These are phyloP conservation scores for Catalaphyllia jardinei DNA, from an alignment of 64 coral and sea anemone genomes.

Conservation along the genomic window DNA sequence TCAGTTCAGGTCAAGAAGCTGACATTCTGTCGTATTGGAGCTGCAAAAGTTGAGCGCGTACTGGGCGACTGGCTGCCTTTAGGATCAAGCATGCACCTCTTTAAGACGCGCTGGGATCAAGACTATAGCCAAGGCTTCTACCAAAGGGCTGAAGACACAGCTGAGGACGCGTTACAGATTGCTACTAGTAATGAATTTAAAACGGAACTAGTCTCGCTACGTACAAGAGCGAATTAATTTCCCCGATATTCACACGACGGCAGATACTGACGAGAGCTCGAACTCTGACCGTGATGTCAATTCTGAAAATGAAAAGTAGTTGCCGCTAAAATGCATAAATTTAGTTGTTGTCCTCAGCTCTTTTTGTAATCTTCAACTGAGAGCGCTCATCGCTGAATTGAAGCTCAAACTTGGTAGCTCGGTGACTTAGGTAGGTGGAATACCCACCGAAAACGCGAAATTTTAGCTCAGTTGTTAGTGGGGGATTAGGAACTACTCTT, in stretches of 20 bases:
- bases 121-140: not conserved
- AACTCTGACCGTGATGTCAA: not conserved
- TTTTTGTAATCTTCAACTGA: not conserved
- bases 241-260: not conserved
- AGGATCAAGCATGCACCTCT: not conserved
- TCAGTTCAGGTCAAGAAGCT: not conserved
- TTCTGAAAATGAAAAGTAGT: not conserved
- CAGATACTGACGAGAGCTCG: not conserved
- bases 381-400: not conserved
- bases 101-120: not conserved
- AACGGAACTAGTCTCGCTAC: not conserved
- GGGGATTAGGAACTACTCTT: no score
- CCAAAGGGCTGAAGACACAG: not conserved
- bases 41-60: not conserved
- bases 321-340: not conserved
- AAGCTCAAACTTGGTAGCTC: no score
- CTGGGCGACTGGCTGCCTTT: not conserved
- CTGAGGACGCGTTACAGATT: not conserved
- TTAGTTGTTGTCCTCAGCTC: not conserved
- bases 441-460: no score
- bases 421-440: no score
- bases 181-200: not conserved
- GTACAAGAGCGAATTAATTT: constrained; percentile 1
- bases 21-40: not conserved
- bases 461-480: no score